These are phyloP conservation scores for Myotis daubentonii DNA, from an alignment of 2,797 vertebrate species.

Conservation along the genomic window DNA sequence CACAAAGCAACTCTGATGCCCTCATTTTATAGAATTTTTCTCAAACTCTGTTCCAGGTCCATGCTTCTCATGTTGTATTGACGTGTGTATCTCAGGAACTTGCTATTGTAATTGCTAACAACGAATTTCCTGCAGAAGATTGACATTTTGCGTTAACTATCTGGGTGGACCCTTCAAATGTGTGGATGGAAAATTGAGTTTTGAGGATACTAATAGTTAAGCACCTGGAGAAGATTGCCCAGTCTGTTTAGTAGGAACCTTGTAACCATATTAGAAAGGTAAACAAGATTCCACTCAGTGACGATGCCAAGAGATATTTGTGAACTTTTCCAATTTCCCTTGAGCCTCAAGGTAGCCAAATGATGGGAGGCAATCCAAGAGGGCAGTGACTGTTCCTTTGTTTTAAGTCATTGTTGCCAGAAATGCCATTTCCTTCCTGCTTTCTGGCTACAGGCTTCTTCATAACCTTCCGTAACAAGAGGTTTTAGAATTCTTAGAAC, in stretches of 20 bases:
- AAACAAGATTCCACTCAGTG: constrained; percentile 23
- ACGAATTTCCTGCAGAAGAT: constrained; percentile 10
- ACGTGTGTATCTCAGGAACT: constrained; percentile 16
- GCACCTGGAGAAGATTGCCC: not conserved
- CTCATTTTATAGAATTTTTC: constrained; percentile 47
- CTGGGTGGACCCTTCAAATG: not conserved
- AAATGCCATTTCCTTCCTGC: constrained; percentile 56
- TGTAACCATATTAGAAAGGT: constrained; percentile 36
- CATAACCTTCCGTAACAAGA: constrained; percentile 29
- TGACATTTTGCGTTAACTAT: not conserved
- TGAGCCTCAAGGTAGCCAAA: not conserved
- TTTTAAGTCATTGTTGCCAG: constrained; percentile 17
- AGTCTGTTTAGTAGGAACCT: not conserved
- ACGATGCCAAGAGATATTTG: constrained; percentile 59
- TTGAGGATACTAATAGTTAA: constrained; percentile 2
- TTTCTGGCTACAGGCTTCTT: constrained; percentile 21
- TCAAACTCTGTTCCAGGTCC: not conserved
- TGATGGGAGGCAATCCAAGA: constrained; percentile 20
- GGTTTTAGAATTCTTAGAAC: constrained; percentile 12
- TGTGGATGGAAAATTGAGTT: not conserved
- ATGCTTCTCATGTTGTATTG: constrained; percentile 11
- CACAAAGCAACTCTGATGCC: constrained; percentile 14
- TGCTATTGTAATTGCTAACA: constrained; percentile 15
- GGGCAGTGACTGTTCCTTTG: constrained; percentile 4
- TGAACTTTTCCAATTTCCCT: constrained; percentile 28